Percentiles rank a stretch among this genome's conserved stretches.
Conservation (phyloP, 2,113 vertebrate genomes). For the Myanophis thanlyinensis region DNA sequence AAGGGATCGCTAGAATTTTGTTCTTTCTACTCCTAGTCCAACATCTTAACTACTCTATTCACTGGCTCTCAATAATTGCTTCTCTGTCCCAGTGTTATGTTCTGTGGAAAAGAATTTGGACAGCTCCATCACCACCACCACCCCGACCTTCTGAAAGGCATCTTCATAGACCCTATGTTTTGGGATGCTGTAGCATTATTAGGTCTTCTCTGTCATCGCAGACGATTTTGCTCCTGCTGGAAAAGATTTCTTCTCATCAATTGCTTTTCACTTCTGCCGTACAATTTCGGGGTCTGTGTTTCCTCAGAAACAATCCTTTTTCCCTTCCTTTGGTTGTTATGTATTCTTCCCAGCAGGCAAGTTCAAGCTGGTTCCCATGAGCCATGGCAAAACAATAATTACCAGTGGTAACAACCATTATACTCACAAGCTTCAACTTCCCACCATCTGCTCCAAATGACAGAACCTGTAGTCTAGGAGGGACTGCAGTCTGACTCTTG, state of each 20-base stretch:
- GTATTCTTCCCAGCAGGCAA: constrained; percentile 75
- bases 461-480: background rate
- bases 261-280: constrained; percentile 76
- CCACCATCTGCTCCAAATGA: background rate
- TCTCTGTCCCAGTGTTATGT: background rate
- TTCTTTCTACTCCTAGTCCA: background rate
- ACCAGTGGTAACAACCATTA: background rate
- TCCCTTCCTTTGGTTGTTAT: constrained; percentile 75
- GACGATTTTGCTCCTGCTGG: constrained; percentile 66
- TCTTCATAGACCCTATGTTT: constrained; percentile 38
- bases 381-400: background rate
- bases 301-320: constrained; percentile 74
- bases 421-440: background rate
- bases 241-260: constrained; percentile 74
- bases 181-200: constrained; percentile 31
- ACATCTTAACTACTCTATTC: background rate
- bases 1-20: background rate
- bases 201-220: constrained; percentile 23
- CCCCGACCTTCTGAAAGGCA: background rate
- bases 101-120: background rate
- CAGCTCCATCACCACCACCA: background rate
- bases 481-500: background rate
- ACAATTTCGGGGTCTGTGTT: constrained; percentile 77
- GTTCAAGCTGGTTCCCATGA: constrained; percentile 74
- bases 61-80: background rate